Conservation (phyloP, 2,888 invertebrate genomes). For the Acleris cristana region DNA sequence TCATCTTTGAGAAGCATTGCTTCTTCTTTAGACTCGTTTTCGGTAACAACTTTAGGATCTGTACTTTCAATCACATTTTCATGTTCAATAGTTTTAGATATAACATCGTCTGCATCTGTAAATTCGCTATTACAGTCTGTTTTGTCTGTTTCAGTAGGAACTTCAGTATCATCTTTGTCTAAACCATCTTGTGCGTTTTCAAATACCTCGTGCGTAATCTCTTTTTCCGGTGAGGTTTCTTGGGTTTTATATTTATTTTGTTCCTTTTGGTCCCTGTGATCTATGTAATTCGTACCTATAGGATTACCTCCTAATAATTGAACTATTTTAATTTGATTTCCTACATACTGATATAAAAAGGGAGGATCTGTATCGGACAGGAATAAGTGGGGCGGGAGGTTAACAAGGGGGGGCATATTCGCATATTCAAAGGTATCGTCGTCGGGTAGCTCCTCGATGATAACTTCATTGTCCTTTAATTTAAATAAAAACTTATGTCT, state of each 20-base stretch:
- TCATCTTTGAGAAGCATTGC: constrained; percentile 24
- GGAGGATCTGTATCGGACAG: constrained; percentile 75
- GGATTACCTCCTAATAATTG: constrained; percentile 74
- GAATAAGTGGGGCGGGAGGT: constrained; percentile 65
- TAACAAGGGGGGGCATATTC: constrained; percentile 76
- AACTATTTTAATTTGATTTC: constrained; percentile 73
- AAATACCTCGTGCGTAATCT: constrained; percentile 17
- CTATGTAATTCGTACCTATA: constrained; percentile 58
- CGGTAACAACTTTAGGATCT: constrained; percentile 40
- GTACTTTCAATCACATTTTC: constrained; percentile 9
- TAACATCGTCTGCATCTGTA: constrained; percentile 34
- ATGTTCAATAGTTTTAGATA: constrained; percentile 38
- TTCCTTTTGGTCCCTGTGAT: constrained; percentile 60
- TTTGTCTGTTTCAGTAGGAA: constrained; percentile 34
- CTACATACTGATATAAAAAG: constrained; percentile 76
- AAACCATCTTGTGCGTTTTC: constrained; percentile 44
- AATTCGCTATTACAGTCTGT: constrained; percentile 35
- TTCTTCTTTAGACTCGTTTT: constrained; percentile 35
- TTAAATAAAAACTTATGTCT: constrained; percentile 76
- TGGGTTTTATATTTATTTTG: constrained; percentile 41
- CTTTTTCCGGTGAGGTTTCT: constrained; percentile 15
- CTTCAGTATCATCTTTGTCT: constrained; percentile 22
- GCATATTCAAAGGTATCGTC: constrained; percentile 75
- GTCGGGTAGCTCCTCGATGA: constrained; percentile 80
- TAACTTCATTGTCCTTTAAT: constrained; percentile 82